A percentile compares a stretch with the other conserved stretches of the same genome.
phyloP scores from a whole-genome alignment of 1,140 invertebrate species.

The Pseudachorutes palmiensis region DNA sequence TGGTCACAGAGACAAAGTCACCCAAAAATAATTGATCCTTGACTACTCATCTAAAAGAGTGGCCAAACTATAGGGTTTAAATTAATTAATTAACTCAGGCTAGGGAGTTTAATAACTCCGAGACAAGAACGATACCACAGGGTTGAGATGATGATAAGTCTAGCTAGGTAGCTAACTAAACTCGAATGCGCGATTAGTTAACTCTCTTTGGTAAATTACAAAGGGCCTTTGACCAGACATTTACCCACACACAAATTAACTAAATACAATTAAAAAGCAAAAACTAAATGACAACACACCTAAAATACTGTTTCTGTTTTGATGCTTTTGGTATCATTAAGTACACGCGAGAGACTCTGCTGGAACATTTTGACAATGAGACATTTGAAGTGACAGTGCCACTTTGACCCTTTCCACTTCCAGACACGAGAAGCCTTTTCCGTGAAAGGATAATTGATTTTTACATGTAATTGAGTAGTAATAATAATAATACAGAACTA shows the following conservation, averaged over 20 bases:
- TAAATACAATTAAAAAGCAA: no score
- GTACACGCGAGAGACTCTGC: no score
- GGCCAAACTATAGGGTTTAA: no score
- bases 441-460: neutral
- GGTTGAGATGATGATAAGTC: neutral
- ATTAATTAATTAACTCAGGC: neutral
- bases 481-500: neutral
- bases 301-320: no score
- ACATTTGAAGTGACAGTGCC: no score
- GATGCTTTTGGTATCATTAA: no score
- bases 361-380: no score
- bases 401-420: neutral
- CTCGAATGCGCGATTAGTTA: neutral
- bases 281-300: no score
- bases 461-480: neutral
- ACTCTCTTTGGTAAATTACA: neutral
- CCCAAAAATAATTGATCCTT: neutral
- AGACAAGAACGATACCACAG: neutral
- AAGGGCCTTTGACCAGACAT: no score
- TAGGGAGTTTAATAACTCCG: neutral
- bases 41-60: neutral
- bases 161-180: neutral
- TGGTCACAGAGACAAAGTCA: neutral
- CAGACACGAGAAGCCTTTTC: neutral
- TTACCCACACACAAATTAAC: no score